Percentiles rank a stretch among this genome's conserved stretches.
Evolutionary conservation across 2,888 invertebrate species (phyloP).

Genomic region (Drosophila leonis): DNA sequence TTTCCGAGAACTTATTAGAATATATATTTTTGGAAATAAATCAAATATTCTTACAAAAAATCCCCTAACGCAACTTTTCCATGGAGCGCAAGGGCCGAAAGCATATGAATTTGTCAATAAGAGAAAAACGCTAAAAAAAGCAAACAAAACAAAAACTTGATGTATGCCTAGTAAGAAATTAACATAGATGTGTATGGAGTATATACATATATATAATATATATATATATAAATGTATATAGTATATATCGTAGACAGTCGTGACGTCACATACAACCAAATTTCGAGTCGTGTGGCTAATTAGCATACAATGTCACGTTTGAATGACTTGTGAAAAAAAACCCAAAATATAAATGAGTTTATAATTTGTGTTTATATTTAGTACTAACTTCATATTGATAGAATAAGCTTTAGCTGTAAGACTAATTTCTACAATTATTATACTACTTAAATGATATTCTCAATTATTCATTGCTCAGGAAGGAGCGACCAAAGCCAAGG

Average conservation of each 20-base stretch:
- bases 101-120: not conserved
- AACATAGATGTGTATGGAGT: conserved; percentile 10
- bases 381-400: not conserved
- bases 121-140: conserved; percentile 13
- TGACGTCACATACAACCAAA: conserved; percentile 20
- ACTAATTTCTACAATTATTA: not conserved
- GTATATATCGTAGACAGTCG: not conserved
- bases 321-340: conserved; percentile 13
- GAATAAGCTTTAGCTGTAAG: not conserved
- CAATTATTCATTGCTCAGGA: conserved; percentile 45
- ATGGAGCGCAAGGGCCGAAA: conserved; percentile 7
- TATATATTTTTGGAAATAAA: conserved; percentile 1
- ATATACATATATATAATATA: not conserved
- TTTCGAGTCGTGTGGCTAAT: not conserved
- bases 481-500: conserved; percentile 54
- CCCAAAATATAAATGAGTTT: not conserved
- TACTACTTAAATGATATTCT: not conserved
- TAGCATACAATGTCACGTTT: conserved; percentile 14
- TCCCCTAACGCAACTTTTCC: not conserved
- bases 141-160: conserved; percentile 23
- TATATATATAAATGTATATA: not conserved
- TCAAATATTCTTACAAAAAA: conserved; percentile 2
- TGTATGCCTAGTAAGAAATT: conserved; percentile 12
- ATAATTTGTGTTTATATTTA: not conserved
- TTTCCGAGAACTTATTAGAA: conserved; percentile 7